These are phyloP conservation scores for Thalassoma bifasciatum DNA, from an alignment of 2,113 vertebrate genomes.

Conservation along the genomic window DNA sequence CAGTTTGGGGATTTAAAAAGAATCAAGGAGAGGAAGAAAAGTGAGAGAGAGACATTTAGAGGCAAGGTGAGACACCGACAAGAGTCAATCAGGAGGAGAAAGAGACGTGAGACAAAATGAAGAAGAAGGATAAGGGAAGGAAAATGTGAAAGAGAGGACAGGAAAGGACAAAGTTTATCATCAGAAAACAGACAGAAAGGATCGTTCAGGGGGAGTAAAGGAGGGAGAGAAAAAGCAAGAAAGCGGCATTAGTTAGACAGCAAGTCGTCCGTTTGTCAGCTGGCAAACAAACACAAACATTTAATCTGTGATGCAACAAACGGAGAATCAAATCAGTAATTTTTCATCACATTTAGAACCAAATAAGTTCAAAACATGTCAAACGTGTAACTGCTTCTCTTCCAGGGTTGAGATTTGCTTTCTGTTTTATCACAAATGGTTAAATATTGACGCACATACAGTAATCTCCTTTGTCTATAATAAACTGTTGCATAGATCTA, in stretches of 20 bases:
- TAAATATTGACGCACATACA: no score
- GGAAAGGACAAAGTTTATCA: conserved; percentile 6
- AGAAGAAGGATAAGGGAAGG: not conserved
- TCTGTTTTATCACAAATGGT: no score
- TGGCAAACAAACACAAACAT: conserved; percentile 38
- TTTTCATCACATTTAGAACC: not conserved
- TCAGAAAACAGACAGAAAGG: not conserved
- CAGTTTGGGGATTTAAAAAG: conserved; percentile 1
- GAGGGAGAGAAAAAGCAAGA: conserved; percentile 57
- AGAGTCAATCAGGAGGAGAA: not conserved
- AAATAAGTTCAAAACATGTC: not conserved
- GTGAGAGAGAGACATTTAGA: not conserved
- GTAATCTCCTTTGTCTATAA: no score
- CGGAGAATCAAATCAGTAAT: not conserved
- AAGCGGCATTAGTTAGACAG: conserved; percentile 65
- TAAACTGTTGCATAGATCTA: no score
- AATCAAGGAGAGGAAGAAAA: not conserved
- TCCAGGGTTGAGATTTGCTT: no score
- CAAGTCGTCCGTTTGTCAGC: conserved; percentile 35
- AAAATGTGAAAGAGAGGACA: no score
- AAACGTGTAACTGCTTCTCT: not conserved
- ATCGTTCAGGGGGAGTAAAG: not conserved
- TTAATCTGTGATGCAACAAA: conserved; percentile 74
- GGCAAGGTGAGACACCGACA: not conserved
- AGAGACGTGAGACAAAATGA: not conserved